Base-by-base conservation (phyloP, 2,888 invertebrate genomes). In the Lycia hirtaria region DNA sequence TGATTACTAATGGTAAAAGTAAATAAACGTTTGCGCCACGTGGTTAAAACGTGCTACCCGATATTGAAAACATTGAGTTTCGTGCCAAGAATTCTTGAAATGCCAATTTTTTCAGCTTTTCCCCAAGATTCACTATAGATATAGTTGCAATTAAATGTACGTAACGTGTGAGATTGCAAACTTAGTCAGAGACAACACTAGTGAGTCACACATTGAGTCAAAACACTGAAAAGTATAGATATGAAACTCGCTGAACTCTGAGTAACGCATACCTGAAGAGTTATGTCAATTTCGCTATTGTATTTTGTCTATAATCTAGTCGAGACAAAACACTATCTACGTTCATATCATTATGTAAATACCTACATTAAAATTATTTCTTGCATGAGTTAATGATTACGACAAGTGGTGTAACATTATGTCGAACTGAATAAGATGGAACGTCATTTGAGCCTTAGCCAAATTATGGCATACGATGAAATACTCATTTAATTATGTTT, bases 131-230 rank as follows among this genome's bases (percentile, higher is more conserved):
- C 15, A n/a, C 17, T 32, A 48, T 38, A 35, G 32, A 56, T 38
- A n/a, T 14, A 56, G 47, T n/a, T 49, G 10, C 4, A 54, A 53
- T 65, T 70, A 65, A 41, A 47, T n/a, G 43, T 53, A 58, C 60
- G 72, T 76, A 73, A 69, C 61, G 60, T 69, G 67, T 75, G 75
- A 76, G 73, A 73, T 76, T 83, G 67, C 69, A 60, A 74, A 65
- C 60, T 87, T 85, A 88, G 83, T 89, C 88, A 87, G 66, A 82
- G 81, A 83, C 71, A 81, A 81, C 70, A 79, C 65, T 67, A 65
- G 66, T 90, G 90, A 90, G 69, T 91, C 89, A 91, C 73, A 63
- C 60, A 56, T 83, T 84, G 85, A 85, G 76, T 87, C 84, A 82
- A 88, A 88, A 83, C 78, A 79, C 77, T 79, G 75, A 80, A 83